Base-by-base conservation (phyloP, 2,113 vertebrate species). In the Malurus cyaneus region DNA sequence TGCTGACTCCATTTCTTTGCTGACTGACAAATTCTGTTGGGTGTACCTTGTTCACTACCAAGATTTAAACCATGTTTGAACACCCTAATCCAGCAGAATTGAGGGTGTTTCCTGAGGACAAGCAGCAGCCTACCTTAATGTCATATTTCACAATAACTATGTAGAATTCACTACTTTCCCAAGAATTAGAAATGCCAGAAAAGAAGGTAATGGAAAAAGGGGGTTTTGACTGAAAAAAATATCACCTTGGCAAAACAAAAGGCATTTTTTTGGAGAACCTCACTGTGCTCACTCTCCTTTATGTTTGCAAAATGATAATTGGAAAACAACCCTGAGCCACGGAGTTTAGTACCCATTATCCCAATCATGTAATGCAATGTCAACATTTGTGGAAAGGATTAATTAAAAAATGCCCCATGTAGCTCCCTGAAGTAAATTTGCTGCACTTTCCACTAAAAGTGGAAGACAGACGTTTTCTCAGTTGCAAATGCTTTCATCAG, bases 1-100 rank as follows among this genome's bases (percentile, higher is more conserved):
- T 32, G 74, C 92, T 93, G 89, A 87, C 60, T 95, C 92, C 77
- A 34, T 88, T 93, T 91, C 91, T 73, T 42, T 71, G 82, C 72
- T 86, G 47, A 64, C 44, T 92, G 61, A 59, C 66, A 85, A 61
- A 41, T 36, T 80, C 57, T 61, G 60, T 42, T 84, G 62, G 39
- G 24, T 8, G 11, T 14, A 71, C 26, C 46, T 80, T 29, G 29
- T 2, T 81, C 59, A 29, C 26, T 34, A 60, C 4, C 18, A n/a
- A 67, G 39, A 83, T 54, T 88, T 88, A 72, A 74, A 52, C 6
- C 15, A 4, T 6, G 7, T 56, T 93, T 18, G 73, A 57, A 85
- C 86, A 28, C 21, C 18, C 72, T 39, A 76, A 72, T 54, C 53
- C 84, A 95, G 62, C 39, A 84, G 42, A 74, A 64, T 2, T 20